These are phyloP conservation scores for Phymastichus coffea DNA, from an alignment of 1,140 invertebrate genomes.

Conservation along the genomic window DNA sequence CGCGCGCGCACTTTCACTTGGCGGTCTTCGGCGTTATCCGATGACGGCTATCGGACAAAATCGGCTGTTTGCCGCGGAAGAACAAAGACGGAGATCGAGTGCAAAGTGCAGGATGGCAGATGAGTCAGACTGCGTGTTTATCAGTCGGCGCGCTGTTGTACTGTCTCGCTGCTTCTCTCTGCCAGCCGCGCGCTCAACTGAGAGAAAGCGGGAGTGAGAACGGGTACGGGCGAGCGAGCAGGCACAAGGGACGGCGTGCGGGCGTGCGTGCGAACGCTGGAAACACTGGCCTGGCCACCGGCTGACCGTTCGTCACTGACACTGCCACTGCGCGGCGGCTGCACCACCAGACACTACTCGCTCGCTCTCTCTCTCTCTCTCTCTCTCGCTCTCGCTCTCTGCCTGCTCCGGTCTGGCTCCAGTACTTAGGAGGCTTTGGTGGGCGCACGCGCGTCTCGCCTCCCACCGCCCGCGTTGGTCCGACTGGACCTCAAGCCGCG, in stretches of 20 bases:
- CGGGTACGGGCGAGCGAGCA: background rate
- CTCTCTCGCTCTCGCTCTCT: background rate
- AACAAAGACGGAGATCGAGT: no score
- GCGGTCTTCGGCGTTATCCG: no score
- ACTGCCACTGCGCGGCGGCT: background rate
- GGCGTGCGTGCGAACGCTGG: background rate
- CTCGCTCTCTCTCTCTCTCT: background rate
- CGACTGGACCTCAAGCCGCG: no score
- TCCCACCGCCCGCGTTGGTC: no score
- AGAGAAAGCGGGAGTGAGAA: no score
- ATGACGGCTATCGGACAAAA: no score
- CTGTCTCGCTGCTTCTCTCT: no score
- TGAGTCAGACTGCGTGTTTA: no score
- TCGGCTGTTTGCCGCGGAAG: no score
- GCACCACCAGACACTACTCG: background rate
- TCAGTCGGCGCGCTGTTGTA: no score
- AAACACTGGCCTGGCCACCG: background rate
- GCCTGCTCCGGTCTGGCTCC: background rate
- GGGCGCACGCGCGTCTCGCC: background rate
- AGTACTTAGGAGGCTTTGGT: background rate
- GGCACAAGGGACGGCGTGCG: constrained; percentile 2
- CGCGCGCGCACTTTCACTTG: background rate
- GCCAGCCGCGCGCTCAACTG: no score
- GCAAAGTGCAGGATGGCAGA: no score
- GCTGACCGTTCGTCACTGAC: background rate